Evolutionary conservation across 2,888 invertebrate genomes (phyloP).

Genomic region (Chironomus tentans): DNA sequence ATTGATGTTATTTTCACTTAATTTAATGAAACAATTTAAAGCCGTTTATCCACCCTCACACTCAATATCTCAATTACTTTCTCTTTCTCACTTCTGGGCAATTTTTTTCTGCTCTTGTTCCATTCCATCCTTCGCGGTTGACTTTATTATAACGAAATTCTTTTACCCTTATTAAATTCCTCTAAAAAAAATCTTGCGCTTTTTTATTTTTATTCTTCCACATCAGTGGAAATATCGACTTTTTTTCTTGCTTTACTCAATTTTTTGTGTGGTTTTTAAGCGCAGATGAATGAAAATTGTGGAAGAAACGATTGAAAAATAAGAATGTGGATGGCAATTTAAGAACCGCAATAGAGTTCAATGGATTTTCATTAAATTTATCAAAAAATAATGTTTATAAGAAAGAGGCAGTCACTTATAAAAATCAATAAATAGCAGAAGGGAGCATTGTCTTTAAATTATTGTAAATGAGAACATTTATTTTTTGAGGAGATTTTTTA

Average conservation of each 20-base stretch:
- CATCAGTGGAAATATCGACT: conserved; percentile 1
- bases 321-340: neutral
- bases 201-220: neutral
- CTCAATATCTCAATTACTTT: too few species aligned
- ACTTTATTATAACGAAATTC: neutral
- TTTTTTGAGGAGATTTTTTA: neutral
- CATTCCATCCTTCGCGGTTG: too few species aligned
- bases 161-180: neutral
- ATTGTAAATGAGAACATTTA: neutral
- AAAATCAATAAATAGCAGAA: neutral
- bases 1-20: neutral
- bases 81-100: too few species aligned
- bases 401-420: neutral
- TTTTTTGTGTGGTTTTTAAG: too few species aligned
- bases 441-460: neutral
- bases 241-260: neutral
- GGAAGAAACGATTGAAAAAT: too few species aligned
- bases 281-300: too few species aligned
- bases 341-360: neutral
- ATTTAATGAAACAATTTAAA: neutral
- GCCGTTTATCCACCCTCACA: neutral
- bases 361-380: neutral
- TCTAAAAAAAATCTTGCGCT: neutral
- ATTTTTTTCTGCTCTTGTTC: too few species aligned
- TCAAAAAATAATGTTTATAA: neutral